Percentiles rank a stretch among this genome's conserved stretches.
Conservation (phyloP, 1,140 invertebrate genomes). For the Aleiodes sp. region DNA sequence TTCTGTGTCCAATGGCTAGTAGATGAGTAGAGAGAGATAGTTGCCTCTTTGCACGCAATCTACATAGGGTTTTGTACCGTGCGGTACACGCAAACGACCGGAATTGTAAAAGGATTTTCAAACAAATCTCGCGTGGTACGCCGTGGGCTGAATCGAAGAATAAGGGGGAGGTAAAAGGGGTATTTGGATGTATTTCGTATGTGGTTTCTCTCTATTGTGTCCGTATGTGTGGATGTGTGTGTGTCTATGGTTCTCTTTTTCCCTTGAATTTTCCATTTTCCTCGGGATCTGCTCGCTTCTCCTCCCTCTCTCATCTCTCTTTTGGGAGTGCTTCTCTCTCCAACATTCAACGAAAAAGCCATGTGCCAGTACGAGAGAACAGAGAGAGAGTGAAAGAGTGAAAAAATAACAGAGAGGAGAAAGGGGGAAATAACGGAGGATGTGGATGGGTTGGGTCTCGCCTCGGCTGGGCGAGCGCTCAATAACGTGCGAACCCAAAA, state of each 20-base stretch:
- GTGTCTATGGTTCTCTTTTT: constrained; percentile 32
- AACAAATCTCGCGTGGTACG: constrained; percentile 61
- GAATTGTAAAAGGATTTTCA: constrained; percentile 66
- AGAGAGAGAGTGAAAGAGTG: constrained; percentile 32
- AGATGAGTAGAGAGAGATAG: constrained; percentile 1
- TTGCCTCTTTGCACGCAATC: constrained; percentile 56
- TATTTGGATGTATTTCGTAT: constrained; percentile 40
- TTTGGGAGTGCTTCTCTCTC: constrained; percentile 31
- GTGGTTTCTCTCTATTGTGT: constrained; percentile 10
- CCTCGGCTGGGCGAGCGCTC: constrained; percentile 66
- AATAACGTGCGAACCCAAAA: constrained; percentile 67
- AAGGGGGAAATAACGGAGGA: constrained; percentile 60
- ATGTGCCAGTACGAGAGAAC: neutral
- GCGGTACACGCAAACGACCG: constrained; percentile 23
- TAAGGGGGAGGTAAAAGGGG: constrained; percentile 28
- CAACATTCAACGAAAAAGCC: neutral
- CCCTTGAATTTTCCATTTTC: constrained; percentile 60
- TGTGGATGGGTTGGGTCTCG: constrained; percentile 64
- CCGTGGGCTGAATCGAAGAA: constrained; percentile 39
- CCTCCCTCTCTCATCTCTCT: constrained; percentile 25
- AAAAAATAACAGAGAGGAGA: constrained; percentile 41
- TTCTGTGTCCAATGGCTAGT: neutral
- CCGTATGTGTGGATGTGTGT: too few relatives aligned
- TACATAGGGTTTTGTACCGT: constrained; percentile 44
- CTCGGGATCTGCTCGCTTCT: constrained; percentile 23